phyloP scores from a whole-genome alignment of 2,797 vertebrate species.

The Lates japonicus region DNA sequence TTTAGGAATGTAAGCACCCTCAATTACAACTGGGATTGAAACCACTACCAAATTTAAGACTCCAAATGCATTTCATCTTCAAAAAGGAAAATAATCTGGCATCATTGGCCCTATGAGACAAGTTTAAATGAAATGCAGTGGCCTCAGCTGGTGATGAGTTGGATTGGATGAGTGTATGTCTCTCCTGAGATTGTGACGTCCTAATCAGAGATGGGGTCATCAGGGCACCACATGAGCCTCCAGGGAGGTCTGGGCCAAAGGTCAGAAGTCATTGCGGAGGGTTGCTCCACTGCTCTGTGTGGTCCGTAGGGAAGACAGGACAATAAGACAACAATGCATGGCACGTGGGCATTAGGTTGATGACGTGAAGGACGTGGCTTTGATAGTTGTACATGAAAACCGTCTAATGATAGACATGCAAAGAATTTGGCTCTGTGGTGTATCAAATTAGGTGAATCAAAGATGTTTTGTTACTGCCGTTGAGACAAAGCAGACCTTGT shows the following conservation, averaged over 20 bases:
- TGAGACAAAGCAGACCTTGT: neutral
- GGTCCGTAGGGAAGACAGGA: slow-evolving; percentile 24
- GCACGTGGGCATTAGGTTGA: slow-evolving; percentile 1
- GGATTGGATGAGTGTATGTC: slow-evolving; percentile 17
- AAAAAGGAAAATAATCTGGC: neutral
- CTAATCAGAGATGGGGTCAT: slow-evolving; percentile 61
- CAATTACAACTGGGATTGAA: neutral
- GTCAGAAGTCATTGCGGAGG: slow-evolving; percentile 54
- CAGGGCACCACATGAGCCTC: slow-evolving; percentile 31
- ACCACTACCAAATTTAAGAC: neutral
- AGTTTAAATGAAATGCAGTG: slow-evolving; percentile 7
- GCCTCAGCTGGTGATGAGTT: slow-evolving; percentile 53
- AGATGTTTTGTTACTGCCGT: neutral
- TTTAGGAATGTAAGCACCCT: neutral
- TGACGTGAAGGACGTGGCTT: slow-evolving; percentile 21
- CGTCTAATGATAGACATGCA: neutral
- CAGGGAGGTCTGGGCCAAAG: slow-evolving; percentile 56
- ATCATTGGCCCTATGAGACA: neutral
- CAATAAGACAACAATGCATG: slow-evolving; percentile 4
- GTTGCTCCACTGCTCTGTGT: slow-evolving; percentile 1
- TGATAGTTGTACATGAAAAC: slow-evolving; percentile 3
- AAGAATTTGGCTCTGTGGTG: neutral
- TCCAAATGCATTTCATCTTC: neutral
- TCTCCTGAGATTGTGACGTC: slow-evolving; percentile 34
- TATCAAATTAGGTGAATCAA: neutral